Evolutionary conservation across 2,888 invertebrate genomes (phyloP), one percentile per base, ranked within the genome.

Genomic region (Cheilosia urbana): DNA sequence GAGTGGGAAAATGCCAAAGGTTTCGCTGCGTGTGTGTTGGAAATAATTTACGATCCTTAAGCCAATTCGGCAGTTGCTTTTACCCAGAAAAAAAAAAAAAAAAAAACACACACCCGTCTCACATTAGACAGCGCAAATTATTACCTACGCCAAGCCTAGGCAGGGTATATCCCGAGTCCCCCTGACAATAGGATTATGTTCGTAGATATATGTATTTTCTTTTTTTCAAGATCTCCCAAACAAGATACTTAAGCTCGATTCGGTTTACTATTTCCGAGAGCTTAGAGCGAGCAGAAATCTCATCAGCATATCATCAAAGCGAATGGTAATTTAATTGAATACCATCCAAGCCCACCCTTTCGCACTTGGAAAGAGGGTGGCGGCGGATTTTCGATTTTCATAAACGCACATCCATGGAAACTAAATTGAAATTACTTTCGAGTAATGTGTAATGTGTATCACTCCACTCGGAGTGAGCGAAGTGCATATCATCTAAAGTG

Each of bases 281-380:
- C 27, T 37, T 40, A 30, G n/a, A 47, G 37, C 45, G 66, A 72
- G 42, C 55, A 57, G 45, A 69, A 76, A 79, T 66, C 80, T 84
- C 84, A 84, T 84, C 84, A 80, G 69, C 79, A 80, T 84, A 76
- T 79, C 75, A 84, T 84, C 84, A 84, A 84, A 84, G 75, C 34
- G 71, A 80, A 84, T 79, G 69, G 60, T 71, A 84, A 84, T 84
- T 84, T 69, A 84, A 78, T 78, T 78, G 77, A 78, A 78, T 49
- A 63, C 24, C 77, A 69, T 68, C 27, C 60, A 17, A 21, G 27
- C 19, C 5, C 47, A 37, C 19, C 55, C 47, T 27, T 6, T 62
- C 65, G 17, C 5, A 57, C 47, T 53, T 58, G 34, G 13, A 9
- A 37, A 37, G 45, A 9, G 62, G 19, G 13, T 45, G 17, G 34